Evolutionary conservation across 2,113 vertebrate species (phyloP).

Genomic region (Ciconia maguari): DNA sequence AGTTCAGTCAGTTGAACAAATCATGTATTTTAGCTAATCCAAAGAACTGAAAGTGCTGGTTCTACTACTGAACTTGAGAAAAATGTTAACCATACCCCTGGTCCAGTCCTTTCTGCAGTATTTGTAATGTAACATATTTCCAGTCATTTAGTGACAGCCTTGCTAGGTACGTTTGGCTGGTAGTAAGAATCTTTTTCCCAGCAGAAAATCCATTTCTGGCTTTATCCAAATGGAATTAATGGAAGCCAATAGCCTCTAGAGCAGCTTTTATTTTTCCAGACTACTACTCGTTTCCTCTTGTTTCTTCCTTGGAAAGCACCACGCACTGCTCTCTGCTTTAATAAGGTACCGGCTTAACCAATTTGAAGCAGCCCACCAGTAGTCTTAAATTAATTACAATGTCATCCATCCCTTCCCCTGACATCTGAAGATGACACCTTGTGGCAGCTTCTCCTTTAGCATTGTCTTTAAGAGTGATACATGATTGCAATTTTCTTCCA

Average conservation of each 20-base stretch:
- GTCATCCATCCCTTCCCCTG: conserved; percentile 8
- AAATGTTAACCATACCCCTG: neutral
- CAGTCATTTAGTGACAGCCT: neutral
- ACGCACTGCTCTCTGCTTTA: neutral
- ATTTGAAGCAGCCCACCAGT: neutral
- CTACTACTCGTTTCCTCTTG: neutral
- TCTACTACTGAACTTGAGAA: neutral
- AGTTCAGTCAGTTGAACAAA: neutral
- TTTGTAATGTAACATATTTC: neutral
- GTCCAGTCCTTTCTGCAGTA: neutral
- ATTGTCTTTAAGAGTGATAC: conserved; percentile 20
- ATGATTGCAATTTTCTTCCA: conserved; percentile 7
- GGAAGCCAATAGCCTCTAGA: neutral
- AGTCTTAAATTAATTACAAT: conserved; percentile 4
- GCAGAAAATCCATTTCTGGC: neutral
- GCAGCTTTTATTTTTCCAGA: neutral
- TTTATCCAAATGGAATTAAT: neutral
- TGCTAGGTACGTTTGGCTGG: neutral
- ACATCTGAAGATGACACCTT: neutral
- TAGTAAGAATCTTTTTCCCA: neutral
- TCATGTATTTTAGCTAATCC: neutral
- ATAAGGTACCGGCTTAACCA: neutral
- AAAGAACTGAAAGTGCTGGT: neutral
- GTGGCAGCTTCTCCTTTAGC: neutral
- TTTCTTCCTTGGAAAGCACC: neutral